Evolutionary conservation across 2,113 vertebrate genomes (phyloP).

Genomic region (Crotalus helleri): DNA sequence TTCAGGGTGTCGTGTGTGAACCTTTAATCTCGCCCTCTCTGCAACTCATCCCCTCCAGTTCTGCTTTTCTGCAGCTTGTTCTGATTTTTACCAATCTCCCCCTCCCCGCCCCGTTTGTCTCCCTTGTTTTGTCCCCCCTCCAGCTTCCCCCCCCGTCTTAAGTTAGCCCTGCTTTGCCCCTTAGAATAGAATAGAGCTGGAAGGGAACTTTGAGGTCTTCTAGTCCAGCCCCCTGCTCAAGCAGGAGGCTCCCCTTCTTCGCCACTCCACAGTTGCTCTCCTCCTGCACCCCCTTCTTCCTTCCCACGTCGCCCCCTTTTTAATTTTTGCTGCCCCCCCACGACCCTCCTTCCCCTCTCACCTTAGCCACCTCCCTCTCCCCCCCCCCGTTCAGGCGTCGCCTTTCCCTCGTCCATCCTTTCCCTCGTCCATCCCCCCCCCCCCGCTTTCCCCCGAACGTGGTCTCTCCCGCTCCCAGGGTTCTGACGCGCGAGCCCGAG

Average conservation of each 20-base stretch:
- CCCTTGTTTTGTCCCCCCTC: neutral
- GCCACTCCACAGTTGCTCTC: neutral
- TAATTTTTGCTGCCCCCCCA: neutral
- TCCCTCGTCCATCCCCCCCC: neutral
- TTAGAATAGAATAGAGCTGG: neutral
- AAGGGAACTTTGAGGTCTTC: too few relatives aligned
- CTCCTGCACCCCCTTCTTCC: neutral
- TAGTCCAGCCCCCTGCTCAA: too few relatives aligned
- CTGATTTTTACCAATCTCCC: neutral
- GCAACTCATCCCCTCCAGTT: neutral
- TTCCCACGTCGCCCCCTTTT: neutral
- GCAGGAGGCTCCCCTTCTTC: too few relatives aligned
- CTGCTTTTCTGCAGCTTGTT: neutral
- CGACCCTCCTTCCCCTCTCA: neutral
- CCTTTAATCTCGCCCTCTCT: neutral
- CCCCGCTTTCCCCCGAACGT: neutral
- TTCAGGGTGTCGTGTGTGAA: neutral
- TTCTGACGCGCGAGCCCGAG: neutral
- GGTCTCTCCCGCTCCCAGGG: conserved; percentile 31
- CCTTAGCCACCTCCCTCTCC: neutral
- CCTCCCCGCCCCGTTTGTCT: too few relatives aligned
- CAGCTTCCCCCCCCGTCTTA: too few relatives aligned
- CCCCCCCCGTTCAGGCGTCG: neutral
- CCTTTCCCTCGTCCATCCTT: too few relatives aligned
- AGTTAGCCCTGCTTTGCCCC: neutral